Evolutionary conservation across 2,888 invertebrate genomes (phyloP).

Genomic region (Terebella lapidaria): DNA sequence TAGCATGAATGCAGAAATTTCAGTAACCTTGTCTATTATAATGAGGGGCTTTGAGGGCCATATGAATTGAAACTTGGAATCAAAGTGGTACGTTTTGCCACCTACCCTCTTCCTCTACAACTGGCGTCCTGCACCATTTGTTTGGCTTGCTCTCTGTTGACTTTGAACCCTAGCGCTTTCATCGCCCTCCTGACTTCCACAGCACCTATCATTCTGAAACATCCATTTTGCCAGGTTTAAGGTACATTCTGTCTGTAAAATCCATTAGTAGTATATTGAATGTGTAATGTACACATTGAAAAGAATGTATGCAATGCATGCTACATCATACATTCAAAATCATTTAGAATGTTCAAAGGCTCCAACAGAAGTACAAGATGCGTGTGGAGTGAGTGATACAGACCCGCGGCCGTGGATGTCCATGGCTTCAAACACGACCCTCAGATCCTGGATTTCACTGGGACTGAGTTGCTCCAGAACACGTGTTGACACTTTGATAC

Average conservation of each 20-base stretch:
- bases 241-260: neutral
- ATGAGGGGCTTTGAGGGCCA: too few species aligned
- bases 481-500: constrained; percentile 42
- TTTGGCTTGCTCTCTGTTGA: constrained; percentile 40
- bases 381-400: constrained; percentile 15
- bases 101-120: constrained; percentile 32
- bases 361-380: too few species aligned
- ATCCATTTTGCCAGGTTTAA: too few species aligned
- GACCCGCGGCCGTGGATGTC: constrained; percentile 48
- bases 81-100: too few species aligned
- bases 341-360: too few species aligned
- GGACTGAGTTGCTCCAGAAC: constrained; percentile 49
- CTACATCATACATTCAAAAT: neutral
- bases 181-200: constrained; percentile 43
- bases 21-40: too few species aligned
- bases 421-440: constrained; percentile 49
- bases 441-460: constrained; percentile 48
- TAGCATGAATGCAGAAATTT: too few species aligned
- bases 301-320: neutral
- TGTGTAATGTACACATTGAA: neutral
- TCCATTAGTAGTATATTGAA: neutral
- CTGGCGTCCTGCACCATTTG: constrained; percentile 39
- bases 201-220: constrained; percentile 36
- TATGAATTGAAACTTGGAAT: too few species aligned
- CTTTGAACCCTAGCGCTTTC: constrained; percentile 47